A percentile compares a stretch with the other conserved stretches of the same genome.
phyloP scores from a whole-genome alignment of 2,797 vertebrate species.

The Percopsis omiscomaycus region DNA sequence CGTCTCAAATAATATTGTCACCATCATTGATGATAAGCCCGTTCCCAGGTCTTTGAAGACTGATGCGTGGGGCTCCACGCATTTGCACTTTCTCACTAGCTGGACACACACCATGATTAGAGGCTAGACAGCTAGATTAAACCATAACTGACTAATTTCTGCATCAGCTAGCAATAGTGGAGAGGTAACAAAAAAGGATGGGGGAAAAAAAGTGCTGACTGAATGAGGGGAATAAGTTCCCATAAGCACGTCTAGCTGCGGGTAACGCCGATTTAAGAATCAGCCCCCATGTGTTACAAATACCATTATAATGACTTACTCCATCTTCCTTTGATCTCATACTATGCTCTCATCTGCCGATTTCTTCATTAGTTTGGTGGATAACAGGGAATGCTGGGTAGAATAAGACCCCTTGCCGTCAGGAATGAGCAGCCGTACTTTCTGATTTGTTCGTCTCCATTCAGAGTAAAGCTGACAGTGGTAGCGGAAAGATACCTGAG shows the following conservation, averaged over 20 bases:
- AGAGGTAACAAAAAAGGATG: slow-evolving; percentile 28
- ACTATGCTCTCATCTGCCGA: slow-evolving; percentile 87
- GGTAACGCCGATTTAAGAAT: slow-evolving; percentile 15
- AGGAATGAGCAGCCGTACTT: slow-evolving; percentile 87
- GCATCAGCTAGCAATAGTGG: slow-evolving; percentile 15
- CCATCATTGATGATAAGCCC: slow-evolving; percentile 1
- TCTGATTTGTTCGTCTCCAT: slow-evolving; percentile 95
- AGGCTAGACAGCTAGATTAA: slow-evolving; percentile 14
- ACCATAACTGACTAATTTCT: slow-evolving; percentile 12
- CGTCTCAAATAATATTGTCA: background rate
- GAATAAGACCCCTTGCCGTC: slow-evolving; percentile 78
- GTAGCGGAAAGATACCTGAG: slow-evolving; percentile 93
- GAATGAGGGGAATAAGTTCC: slow-evolving; percentile 16
- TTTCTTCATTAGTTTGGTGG: slow-evolving; percentile 86
- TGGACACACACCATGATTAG: slow-evolving; percentile 13
- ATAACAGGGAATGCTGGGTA: slow-evolving; percentile 84
- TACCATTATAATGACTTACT: slow-evolving; percentile 12
- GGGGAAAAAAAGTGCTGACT: slow-evolving; percentile 16
- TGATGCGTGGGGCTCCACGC: background rate
- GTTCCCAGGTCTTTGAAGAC: background rate
- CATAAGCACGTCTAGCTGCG: slow-evolving; percentile 31
- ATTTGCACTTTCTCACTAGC: slow-evolving; percentile 34
- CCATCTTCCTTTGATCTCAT: slow-evolving; percentile 69
- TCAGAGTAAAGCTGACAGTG: slow-evolving; percentile 97
- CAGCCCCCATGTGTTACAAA: slow-evolving; percentile 42